phyloP scores from a whole-genome alignment of 2,797 vertebrate genomes.

The Cynodonichthys magdalenae region DNA sequence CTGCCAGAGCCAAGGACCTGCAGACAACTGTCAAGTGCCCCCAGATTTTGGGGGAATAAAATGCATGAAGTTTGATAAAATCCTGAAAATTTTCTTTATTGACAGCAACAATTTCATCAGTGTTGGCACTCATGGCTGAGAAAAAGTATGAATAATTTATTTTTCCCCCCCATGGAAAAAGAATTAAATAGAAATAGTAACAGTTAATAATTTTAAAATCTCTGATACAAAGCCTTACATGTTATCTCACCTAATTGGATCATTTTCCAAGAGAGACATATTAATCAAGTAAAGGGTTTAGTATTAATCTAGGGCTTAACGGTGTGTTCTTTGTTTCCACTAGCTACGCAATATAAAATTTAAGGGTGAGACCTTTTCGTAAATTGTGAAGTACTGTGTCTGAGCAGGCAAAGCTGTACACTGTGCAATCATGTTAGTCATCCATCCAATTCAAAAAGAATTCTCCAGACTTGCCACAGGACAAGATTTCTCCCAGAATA shows the following conservation, averaged over 20 bases:
- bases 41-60: no score
- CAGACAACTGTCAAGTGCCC: not conserved
- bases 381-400: constrained; percentile 29
- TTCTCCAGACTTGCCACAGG: constrained; percentile 51
- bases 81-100: no score
- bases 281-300: not conserved
- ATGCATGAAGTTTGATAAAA: no score
- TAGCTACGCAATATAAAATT: constrained; percentile 2
- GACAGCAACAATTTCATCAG: no score
- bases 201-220: no score
- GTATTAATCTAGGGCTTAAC: not conserved
- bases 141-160: no score
- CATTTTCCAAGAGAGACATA: not conserved
- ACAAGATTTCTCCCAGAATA: constrained; percentile 62
- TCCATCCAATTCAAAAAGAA: constrained; percentile 47
- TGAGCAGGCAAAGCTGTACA: constrained; percentile 30
- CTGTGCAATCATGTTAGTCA: constrained; percentile 50
- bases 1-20: not conserved
- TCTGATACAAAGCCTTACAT: no score
- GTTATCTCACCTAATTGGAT: not conserved
- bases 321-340: not conserved
- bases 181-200: no score
- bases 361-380: constrained; percentile 2
- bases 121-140: no score
- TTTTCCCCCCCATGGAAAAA: no score